These are phyloP conservation scores for Cepaea nemoralis DNA, from an alignment of 1,140 invertebrate genomes.

Conservation along the genomic window DNA sequence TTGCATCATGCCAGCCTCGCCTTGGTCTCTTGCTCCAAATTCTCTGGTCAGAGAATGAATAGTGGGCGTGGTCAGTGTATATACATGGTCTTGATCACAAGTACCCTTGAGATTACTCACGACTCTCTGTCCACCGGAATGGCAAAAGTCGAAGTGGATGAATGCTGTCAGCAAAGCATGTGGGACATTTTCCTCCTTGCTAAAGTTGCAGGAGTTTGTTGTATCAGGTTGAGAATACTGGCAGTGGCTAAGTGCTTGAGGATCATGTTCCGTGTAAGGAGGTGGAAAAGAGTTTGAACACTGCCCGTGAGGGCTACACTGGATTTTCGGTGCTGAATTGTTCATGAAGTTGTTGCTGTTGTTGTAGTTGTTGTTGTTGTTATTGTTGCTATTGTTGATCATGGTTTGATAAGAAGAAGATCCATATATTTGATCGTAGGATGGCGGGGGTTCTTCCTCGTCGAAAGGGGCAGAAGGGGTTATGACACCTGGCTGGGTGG, in stretches of 20 bases:
- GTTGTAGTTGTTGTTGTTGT: too few species aligned
- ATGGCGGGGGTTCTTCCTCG: neutral
- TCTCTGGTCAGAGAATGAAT: conserved; percentile 8
- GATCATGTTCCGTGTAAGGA: too few species aligned
- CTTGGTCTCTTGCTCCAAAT: neutral
- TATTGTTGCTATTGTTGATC: too few species aligned
- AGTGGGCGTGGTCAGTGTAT: conserved; percentile 8
- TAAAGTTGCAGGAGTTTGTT: neutral
- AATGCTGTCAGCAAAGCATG: neutral
- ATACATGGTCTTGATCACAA: neutral
- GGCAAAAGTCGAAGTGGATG: neutral
- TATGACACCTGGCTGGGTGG: too few species aligned
- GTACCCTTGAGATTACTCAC: conserved; percentile 1
- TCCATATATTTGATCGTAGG: neutral
- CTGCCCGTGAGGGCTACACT: too few species aligned
- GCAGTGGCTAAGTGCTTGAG: neutral
- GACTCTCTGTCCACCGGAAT: neutral
- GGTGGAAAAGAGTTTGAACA: too few species aligned
- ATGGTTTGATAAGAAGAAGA: too few species aligned
- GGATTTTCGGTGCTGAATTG: too few species aligned
- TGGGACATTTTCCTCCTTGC: neutral
- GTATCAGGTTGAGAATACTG: neutral
- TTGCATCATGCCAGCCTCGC: neutral
- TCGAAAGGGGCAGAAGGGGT: too few species aligned
- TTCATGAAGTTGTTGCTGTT: too few species aligned